Conservation (phyloP, 2,888 invertebrate species). For the Lasius fuliginosus region DNA sequence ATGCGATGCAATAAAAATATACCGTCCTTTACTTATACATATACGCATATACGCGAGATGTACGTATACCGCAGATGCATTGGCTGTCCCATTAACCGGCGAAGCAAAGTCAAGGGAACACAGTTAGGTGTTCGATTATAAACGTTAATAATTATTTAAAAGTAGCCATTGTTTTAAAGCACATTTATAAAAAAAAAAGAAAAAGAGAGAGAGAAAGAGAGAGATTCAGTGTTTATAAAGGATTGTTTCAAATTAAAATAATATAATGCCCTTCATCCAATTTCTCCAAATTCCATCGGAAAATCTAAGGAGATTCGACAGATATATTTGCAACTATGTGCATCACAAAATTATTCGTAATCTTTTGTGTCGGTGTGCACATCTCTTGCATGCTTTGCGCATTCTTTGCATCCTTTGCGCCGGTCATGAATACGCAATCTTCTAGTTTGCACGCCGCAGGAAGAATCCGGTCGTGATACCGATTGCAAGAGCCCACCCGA, state of each 20-base stretch:
- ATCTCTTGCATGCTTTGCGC: neutral
- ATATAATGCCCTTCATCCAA: neutral
- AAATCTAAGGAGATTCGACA: neutral
- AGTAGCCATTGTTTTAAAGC: neutral
- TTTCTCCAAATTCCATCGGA: slow-evolving; percentile 6
- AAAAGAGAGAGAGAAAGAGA: neutral
- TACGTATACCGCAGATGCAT: neutral
- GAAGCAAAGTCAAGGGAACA: neutral
- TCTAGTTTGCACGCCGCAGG: neutral
- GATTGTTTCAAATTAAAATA: neutral
- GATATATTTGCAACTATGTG: neutral
- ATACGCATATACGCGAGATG: neutral
- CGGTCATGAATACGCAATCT: neutral
- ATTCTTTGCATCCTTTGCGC: neutral
- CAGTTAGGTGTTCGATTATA: neutral
- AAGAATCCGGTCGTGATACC: neutral
- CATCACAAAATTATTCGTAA: slow-evolving; percentile 9
- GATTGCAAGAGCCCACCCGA: neutral
- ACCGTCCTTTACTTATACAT: neutral
- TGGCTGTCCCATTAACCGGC: neutral
- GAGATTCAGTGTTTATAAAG: neutral
- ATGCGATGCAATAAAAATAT: slow-evolving; percentile 31
- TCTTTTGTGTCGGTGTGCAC: neutral
- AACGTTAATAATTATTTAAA: neutral
- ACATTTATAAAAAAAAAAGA: neutral